phyloP scores from a whole-genome alignment of 2,888 invertebrate species.

The Sacculina carcini region DNA sequence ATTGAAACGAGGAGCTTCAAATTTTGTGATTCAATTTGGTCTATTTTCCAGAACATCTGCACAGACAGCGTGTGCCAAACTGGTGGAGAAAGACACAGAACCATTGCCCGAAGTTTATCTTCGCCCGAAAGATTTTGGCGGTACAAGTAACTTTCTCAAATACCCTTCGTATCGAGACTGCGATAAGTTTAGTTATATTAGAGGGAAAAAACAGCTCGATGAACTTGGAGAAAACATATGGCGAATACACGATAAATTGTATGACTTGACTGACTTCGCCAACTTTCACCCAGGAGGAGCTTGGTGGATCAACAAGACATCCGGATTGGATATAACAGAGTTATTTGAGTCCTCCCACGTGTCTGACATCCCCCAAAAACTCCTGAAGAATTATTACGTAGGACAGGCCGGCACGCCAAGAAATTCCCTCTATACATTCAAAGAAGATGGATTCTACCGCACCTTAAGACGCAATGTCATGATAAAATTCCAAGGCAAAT shows the following conservation, averaged over 20 bases:
- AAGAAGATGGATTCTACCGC: conserved; percentile 43
- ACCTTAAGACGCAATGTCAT: conserved; percentile 29
- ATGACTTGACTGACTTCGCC: conserved; percentile 55
- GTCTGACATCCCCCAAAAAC: conserved; percentile 29
- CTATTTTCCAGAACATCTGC: no score
- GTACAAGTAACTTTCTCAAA: no score
- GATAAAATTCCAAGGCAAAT: background rate
- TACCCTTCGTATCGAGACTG: no score
- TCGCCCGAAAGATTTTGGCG: no score
- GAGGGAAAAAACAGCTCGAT: no score
- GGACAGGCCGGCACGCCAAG: conserved; percentile 33
- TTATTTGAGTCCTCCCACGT: conserved; percentile 44
- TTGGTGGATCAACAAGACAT: conserved; percentile 33
- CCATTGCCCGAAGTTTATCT: no score
- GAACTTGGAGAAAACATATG: conserved; percentile 49
- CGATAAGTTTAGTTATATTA: no score
- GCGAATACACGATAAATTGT: conserved; percentile 47
- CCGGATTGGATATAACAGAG: conserved; percentile 56
- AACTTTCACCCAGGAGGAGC: conserved; percentile 58
- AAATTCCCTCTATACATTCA: conserved; percentile 42
- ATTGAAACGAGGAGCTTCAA: no score
- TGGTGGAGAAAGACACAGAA: no score
- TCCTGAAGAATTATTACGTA: conserved; percentile 37
- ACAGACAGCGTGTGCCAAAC: no score
- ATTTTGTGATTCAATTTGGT: no score